Conservation (phyloP, 2,888 invertebrate species). For the Venusia cambrica region DNA sequence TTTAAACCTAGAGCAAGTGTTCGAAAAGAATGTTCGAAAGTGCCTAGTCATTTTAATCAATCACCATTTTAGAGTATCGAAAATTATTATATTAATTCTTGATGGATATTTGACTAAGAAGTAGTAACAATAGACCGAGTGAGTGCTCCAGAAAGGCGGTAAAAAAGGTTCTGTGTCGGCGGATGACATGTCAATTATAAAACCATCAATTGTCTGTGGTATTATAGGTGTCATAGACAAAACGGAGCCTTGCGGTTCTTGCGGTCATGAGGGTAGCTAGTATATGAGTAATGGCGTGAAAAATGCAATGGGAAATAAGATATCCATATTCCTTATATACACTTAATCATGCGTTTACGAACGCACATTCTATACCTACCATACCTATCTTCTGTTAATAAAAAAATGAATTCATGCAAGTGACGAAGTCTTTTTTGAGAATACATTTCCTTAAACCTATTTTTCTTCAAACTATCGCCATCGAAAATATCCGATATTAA, state of each 20-base stretch:
- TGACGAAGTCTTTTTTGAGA: no score
- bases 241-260: conserved; percentile 47
- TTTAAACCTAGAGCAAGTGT: conserved; percentile 23
- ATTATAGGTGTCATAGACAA: conserved; percentile 49
- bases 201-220: conserved; percentile 60
- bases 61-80: conserved; percentile 71
- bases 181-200: conserved; percentile 77
- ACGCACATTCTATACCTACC: no score
- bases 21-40: conserved; percentile 32
- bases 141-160: conserved; percentile 57
- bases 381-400: no score
- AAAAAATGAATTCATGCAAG: no score
- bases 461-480: no score
- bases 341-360: no score
- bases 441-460: no score
- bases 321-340: no score
- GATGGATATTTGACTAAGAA: conserved; percentile 73
- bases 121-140: conserved; percentile 61
- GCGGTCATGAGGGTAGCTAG: conserved; percentile 33
- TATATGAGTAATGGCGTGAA: background rate
- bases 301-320: background rate
- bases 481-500: no score
- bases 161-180: conserved; percentile 44
- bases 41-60: conserved; percentile 73
- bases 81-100: conserved; percentile 77